Conservation (phyloP, 2,797 vertebrate species). For the Poeciliopsis turneri region DNA sequence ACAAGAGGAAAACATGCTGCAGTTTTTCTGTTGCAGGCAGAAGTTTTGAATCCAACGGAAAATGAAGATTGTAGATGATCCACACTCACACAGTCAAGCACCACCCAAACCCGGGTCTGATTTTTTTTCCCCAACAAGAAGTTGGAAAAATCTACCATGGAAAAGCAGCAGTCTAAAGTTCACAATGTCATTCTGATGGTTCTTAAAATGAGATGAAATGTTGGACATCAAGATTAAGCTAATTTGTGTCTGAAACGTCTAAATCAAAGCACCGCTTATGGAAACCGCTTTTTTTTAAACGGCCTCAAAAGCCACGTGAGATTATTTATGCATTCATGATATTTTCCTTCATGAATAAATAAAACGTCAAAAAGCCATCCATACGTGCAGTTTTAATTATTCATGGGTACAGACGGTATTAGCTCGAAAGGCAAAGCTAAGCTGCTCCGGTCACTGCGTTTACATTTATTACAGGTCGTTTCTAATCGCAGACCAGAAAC, state of each 20-base stretch:
- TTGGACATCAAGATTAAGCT: not conserved
- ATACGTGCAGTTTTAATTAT: slow-evolving; percentile 4
- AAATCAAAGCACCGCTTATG: not conserved
- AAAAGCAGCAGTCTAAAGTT: not conserved
- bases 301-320: not conserved
- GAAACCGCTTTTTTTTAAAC: not conserved
- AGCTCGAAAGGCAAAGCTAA: slow-evolving; percentile 9
- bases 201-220: not conserved
- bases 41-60: not conserved
- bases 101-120: not conserved
- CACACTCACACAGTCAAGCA: not conserved
- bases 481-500: slow-evolving; percentile 9
- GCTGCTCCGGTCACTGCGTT: not conserved
- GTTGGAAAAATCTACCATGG: not conserved
- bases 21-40: not conserved
- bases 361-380: not conserved
- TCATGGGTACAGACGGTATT: not conserved
- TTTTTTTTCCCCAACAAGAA: not conserved
- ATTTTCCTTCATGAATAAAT: slow-evolving; percentile 5
- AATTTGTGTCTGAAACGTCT: not conserved
- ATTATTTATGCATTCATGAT: not conserved
- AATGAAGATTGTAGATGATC: not conserved
- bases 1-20: not conserved
- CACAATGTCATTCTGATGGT: not conserved
- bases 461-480: slow-evolving; percentile 8